Base-by-base conservation (phyloP, 2,888 invertebrate genomes). In the Abrostola triplasia region DNA sequence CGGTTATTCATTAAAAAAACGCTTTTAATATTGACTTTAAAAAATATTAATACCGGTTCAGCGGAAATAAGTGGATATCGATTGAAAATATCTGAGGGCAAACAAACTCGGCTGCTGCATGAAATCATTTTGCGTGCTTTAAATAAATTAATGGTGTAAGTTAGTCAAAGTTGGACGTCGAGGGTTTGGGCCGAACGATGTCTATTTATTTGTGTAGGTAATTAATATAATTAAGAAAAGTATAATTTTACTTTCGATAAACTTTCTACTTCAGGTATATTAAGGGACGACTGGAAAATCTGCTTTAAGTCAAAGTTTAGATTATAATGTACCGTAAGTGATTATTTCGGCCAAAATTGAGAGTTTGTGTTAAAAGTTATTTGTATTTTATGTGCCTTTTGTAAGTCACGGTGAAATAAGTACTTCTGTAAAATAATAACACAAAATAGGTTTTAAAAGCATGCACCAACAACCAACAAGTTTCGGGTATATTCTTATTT, bases 81-180 rank as follows among this genome's bases (percentile, higher is more conserved):
- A 75, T 70, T 76, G 54, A 56, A 76, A 77, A 79, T 76, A 81
- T 69, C 64, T 74, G 70, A 70, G 65, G 72, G 60, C 73, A 79
- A 81, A 84, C 79, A 80, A 84, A 84, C 76, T 83, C 82, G 76
- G 80, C 81, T 81, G 83, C 77, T 79, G 77, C 72, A 75, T 38
- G 69, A 76, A 80, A 82, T 84, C 83, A 84, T 84, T 86, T 82
- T 81, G 75, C 78, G 64, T 77, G 79, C 77, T 84, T 80, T 57
- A 68, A 74, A 70, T 70, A 82, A 84, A 86, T 86, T 86, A 85
- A 87, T 85, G 81, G 82, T 65, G 67, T 66, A 80, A 85, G 77
- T 85, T 86, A 77, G 80, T 76, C 74, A 80, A 82, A 81, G 76
- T 85, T 81, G 64, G 76, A 49, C 61, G 73, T 69, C 63, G 65